phyloP scores from a whole-genome alignment of 2,113 vertebrate species.

The Paracanthobrama guichenoti region DNA sequence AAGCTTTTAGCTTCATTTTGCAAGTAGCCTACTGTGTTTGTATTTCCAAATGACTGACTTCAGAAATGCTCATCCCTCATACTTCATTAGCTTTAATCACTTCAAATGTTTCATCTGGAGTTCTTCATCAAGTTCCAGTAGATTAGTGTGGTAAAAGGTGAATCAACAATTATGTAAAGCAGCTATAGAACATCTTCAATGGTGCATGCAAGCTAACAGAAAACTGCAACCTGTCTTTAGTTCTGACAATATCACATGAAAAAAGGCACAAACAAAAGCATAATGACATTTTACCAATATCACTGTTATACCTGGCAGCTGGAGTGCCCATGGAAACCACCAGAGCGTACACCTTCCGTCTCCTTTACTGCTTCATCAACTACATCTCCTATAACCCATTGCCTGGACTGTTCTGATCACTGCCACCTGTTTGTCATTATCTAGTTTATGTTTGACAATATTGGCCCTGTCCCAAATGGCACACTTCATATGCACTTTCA shows the following conservation, averaged over 20 bases:
- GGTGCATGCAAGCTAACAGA: neutral
- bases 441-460: too few relatives aligned
- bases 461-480: too few relatives aligned
- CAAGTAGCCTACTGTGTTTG: neutral
- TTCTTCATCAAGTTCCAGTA: conserved; percentile 28
- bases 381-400: too few relatives aligned
- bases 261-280: neutral
- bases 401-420: too few relatives aligned
- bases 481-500: too few relatives aligned
- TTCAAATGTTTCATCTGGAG: conserved; percentile 15
- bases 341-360: too few relatives aligned
- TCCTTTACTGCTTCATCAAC: too few relatives aligned
- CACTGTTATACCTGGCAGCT: too few relatives aligned
- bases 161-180: conserved; percentile 36
- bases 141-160: conserved; percentile 35
- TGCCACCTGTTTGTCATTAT: too few relatives aligned
- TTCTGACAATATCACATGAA: neutral
- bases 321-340: too few relatives aligned
- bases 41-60: neutral
- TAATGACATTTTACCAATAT: neutral
- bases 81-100: conserved; percentile 31
- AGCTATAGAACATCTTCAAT: neutral
- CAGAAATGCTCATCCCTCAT: conserved; percentile 20
- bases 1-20: neutral
- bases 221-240: conserved; percentile 6